These are phyloP conservation scores for Zoroaster sp. DNA, from an alignment of 53 echinoderm and acorn worm species.

Conservation along the genomic window DNA sequence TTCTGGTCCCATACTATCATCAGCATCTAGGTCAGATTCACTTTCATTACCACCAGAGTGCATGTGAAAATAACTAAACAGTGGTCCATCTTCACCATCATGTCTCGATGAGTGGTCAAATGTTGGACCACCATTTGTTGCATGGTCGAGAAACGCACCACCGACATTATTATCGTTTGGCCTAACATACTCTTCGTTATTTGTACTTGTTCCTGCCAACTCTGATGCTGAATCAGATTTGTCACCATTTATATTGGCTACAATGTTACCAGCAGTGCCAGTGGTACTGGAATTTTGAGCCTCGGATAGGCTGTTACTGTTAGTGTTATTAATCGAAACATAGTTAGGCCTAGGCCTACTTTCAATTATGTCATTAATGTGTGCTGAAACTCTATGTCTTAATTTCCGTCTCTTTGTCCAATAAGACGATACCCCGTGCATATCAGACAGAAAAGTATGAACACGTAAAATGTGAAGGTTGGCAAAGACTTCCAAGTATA, in stretches of 20 bases:
- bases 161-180: neutral
- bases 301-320: neutral
- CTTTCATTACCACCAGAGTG: neutral
- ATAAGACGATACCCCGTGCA: neutral
- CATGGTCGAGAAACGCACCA: no score
- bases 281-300: neutral
- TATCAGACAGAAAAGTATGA: neutral
- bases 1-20: neutral
- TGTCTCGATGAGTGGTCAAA: neutral
- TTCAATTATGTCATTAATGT: slow-evolving; percentile 20
- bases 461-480: neutral
- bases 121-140: no score
- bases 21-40: neutral
- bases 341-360: neutral
- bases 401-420: slow-evolving; percentile 31
- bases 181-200: neutral
- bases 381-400: neutral
- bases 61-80: neutral
- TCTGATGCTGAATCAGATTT: neutral
- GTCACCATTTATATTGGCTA: neutral
- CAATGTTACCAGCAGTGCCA: neutral
- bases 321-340: neutral
- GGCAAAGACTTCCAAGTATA: neutral
- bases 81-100: neutral
- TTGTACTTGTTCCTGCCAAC: neutral